phyloP scores from a whole-genome alignment of 2,797 vertebrate genomes.

The Sciurus carolinensis region DNA sequence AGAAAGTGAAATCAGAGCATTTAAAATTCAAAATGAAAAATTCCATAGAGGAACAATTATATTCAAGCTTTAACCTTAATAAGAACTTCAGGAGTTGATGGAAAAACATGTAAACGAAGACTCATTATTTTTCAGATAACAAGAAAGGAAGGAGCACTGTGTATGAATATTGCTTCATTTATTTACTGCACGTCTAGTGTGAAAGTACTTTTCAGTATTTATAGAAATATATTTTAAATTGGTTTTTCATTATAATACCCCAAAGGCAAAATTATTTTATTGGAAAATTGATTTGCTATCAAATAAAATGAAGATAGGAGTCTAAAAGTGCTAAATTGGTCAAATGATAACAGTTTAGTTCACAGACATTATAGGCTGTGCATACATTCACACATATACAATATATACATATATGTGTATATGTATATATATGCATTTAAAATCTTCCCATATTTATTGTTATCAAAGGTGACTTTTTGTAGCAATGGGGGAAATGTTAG shows the following conservation, averaged over 20 bases:
- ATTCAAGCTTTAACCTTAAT: constrained; percentile 61
- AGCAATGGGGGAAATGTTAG: constrained; percentile 56
- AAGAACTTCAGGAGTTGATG: constrained; percentile 18
- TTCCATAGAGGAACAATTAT: constrained; percentile 10
- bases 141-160: constrained; percentile 4
- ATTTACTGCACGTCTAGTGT: constrained; percentile 35
- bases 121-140: constrained; percentile 69
- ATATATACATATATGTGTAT: neutral
- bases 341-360: constrained; percentile 62
- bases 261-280: constrained; percentile 78
- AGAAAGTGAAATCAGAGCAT: constrained; percentile 32
- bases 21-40: constrained; percentile 61
- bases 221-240: constrained; percentile 74
- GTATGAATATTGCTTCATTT: constrained; percentile 64
- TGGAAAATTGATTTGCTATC: constrained; percentile 76
- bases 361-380: neutral
- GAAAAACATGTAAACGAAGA: constrained; percentile 60
- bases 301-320: constrained; percentile 69
- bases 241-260: constrained; percentile 71
- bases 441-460: constrained; percentile 41
- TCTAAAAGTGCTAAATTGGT: constrained; percentile 66
- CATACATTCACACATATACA: neutral
- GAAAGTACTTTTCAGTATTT: constrained; percentile 65
- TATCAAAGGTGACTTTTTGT: constrained; percentile 68
- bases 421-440: neutral